These are phyloP conservation scores for Epinotia nisella DNA, from an alignment of 2,888 invertebrate species.

Conservation along the genomic window DNA sequence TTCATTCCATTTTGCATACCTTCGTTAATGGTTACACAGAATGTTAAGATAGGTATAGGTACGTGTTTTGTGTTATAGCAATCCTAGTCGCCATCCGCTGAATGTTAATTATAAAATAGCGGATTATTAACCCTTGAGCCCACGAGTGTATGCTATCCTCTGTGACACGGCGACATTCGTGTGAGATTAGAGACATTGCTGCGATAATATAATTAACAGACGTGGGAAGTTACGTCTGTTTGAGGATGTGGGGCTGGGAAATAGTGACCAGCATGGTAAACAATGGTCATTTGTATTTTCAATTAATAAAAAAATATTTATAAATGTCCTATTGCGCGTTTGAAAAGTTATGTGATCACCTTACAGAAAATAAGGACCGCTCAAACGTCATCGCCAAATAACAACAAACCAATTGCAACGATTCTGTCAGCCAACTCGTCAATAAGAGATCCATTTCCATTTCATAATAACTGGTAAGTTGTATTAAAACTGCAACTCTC, in stretches of 20 bases:
- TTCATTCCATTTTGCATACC: not conserved
- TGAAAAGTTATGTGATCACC: too few relatives aligned
- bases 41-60: not conserved
- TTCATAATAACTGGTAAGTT: too few relatives aligned
- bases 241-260: not conserved
- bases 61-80: not conserved
- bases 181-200: conserved; percentile 66
- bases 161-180: conserved; percentile 47
- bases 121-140: conserved; percentile 6
- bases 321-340: too few relatives aligned
- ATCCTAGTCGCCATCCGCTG: not conserved
- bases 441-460: too few relatives aligned
- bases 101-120: conserved; percentile 33
- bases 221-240: conserved; percentile 61
- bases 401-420: not conserved
- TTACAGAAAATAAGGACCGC: too few relatives aligned
- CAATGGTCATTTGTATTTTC: too few relatives aligned
- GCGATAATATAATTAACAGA: conserved; percentile 68
- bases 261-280: not conserved
- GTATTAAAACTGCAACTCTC: too few relatives aligned
- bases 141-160: conserved; percentile 23
- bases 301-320: too few relatives aligned
- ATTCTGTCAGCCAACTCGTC: not conserved
- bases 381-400: not conserved
- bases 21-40: not conserved